These are phyloP conservation scores for Centropus bengalensis DNA, from an alignment of 2,113 vertebrate species.

Conservation along the genomic window DNA sequence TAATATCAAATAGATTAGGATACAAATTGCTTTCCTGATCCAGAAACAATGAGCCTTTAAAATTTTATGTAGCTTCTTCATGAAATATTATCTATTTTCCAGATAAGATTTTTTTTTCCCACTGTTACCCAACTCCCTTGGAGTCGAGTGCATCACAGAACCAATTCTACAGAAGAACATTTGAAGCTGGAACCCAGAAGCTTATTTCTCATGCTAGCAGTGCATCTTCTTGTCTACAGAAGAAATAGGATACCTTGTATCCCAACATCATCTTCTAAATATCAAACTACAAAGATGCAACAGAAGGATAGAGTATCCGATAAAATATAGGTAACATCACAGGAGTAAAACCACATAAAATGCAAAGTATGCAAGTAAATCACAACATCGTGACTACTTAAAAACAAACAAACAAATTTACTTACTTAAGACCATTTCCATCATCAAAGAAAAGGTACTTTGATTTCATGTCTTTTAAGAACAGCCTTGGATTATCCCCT, in stretches of 20 bases:
- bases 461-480: slow-evolving; percentile 91
- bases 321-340: background rate
- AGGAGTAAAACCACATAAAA: background rate
- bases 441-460: slow-evolving; percentile 99
- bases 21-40: background rate
- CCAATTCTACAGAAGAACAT: background rate
- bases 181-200: background rate
- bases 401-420: background rate
- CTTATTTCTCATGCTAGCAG: background rate
- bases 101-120: background rate
- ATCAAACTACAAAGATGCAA: background rate
- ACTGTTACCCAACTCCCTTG: background rate
- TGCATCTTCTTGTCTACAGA: background rate
- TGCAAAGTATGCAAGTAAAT: background rate
- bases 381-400: background rate
- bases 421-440: slow-evolving; percentile 95
- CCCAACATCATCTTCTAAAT: background rate
- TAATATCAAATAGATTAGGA: background rate
- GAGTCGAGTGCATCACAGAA: background rate
- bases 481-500: slow-evolving; percentile 90
- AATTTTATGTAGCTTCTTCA: background rate
- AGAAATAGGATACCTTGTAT: background rate
- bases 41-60: background rate
- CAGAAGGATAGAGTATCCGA: background rate
- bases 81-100: background rate